Base-by-base conservation (phyloP, 1,140 invertebrate genomes). In the Penaeus vannamei region DNA sequence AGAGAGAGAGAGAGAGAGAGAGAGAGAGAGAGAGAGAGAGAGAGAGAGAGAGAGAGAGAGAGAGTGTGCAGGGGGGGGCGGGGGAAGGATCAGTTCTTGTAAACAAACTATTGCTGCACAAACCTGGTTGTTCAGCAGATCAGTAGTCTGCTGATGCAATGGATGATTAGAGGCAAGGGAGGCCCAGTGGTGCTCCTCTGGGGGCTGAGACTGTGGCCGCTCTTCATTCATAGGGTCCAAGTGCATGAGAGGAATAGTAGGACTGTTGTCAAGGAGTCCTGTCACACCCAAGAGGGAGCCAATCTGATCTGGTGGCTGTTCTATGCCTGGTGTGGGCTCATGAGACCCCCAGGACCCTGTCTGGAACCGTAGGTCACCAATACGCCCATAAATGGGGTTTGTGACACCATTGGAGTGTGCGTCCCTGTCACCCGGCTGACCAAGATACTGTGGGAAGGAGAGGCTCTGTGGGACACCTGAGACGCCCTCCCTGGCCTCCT, bases 81-180 rank as follows among this genome's bases (percentile, higher is more conserved):
- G 19, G 36, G 19, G 26, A 23, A 46, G 60, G 53, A 53, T n/a
- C 8, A 32, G 26, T 14, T n/a, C 1, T 53, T 53, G 53, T 53
- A 53, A 53, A 53, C 53, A 53, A 53, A 53, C 12, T 53, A 53
- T 17, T 53, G 53, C 53, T 53, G 53, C 22, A 20, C 60, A 82
- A 46, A 90, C 90, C 90, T 91, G 90, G 64, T 91, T 91, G 66
- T 91, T 91, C 61, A 91, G 89, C 32, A 91, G 86, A 69, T 91
- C 90, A n/a, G 90, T 86, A 36, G 85, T 86, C 32, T 82, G 89
- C n/a, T 90, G 89, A 59, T 90, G 89, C 59, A 90, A 60, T 22
- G 84, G 85, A 62, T 84, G 84, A 26, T 69, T 61, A 32, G 89
- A 83, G 42, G 85, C 23, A 23, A 84, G 46, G 26, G 87, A 79